Evolutionary conservation across 2,888 invertebrate genomes (phyloP).

Genomic region (Phragmatobia fuliginosa): DNA sequence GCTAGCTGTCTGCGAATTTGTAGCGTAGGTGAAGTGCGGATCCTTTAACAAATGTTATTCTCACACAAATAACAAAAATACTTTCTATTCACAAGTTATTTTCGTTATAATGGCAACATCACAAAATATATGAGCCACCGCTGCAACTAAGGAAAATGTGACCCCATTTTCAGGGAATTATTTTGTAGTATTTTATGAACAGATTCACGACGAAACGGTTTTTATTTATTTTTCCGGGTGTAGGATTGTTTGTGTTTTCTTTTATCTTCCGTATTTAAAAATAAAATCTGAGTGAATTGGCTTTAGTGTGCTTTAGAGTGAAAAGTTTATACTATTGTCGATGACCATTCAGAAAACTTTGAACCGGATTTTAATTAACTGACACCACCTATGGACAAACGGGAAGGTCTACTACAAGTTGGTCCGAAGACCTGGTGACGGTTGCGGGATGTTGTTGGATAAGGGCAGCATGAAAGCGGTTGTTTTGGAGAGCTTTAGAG

Average conservation of each 20-base stretch:
- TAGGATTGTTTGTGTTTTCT: not conserved
- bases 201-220: constrained; percentile 2
- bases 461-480: too few species aligned
- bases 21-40: constrained; percentile 32
- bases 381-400: too few species aligned
- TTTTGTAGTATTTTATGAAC: constrained; percentile 15
- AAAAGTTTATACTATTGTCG: too few species aligned
- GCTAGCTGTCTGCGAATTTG: constrained; percentile 20
- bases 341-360: too few species aligned
- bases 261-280: not conserved
- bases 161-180: constrained; percentile 9
- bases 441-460: too few species aligned
- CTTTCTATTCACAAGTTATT: constrained; percentile 4
- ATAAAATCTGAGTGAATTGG: not conserved
- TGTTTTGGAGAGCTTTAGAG: too few species aligned
- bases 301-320: too few species aligned
- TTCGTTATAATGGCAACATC: constrained; percentile 8
- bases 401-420: too few species aligned
- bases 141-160: constrained; percentile 1
- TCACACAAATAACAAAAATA: constrained; percentile 10
- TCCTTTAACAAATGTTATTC: constrained; percentile 15
- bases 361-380: too few species aligned
- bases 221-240: constrained; percentile 8
- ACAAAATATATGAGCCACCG: constrained; percentile 3
- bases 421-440: too few species aligned